Percentiles rank a stretch among this genome's conserved stretches.
Evolutionary conservation across 2,113 vertebrate genomes (phyloP).

Genomic region (Baryphthengus martii): DNA sequence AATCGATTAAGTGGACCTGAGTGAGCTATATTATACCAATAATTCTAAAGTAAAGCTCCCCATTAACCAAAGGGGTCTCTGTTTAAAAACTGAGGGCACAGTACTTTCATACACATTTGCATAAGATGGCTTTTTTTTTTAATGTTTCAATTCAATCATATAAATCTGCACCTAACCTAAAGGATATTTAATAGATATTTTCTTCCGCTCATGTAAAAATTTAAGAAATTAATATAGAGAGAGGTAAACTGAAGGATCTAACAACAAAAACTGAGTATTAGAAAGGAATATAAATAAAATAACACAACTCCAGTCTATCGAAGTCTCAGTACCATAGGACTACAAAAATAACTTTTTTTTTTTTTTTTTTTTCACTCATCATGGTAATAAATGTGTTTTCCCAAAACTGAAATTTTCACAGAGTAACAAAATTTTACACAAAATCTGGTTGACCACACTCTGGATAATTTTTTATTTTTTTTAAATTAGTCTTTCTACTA

Average conservation of each 20-base stretch:
- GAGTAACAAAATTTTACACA: background rate
- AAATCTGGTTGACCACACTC: background rate
- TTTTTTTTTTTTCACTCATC: conserved; percentile 5
- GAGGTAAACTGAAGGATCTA: conserved; percentile 46
- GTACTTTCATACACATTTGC: background rate
- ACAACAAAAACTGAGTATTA: conserved; percentile 47
- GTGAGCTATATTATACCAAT: background rate
- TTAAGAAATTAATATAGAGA: conserved; percentile 45
- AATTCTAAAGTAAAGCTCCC: background rate
- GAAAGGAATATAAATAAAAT: conserved; percentile 34
- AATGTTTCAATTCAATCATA: background rate
- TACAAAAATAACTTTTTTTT: background rate
- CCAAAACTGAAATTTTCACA: conserved; percentile 22
- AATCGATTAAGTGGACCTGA: background rate
- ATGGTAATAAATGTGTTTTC: background rate
- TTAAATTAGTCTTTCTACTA: background rate
- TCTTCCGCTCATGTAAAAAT: conserved; percentile 31
- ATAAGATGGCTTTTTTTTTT: background rate
- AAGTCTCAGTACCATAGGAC: background rate
- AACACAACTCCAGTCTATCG: conserved; percentile 5
- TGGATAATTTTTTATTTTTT: background rate
- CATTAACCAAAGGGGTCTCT: background rate
- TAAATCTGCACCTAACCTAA: conserved; percentile 33
- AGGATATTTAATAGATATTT: conserved; percentile 37
- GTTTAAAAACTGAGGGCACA: background rate